Conservation (phyloP, 2,797 vertebrate species). For the Lemur catta region DNA sequence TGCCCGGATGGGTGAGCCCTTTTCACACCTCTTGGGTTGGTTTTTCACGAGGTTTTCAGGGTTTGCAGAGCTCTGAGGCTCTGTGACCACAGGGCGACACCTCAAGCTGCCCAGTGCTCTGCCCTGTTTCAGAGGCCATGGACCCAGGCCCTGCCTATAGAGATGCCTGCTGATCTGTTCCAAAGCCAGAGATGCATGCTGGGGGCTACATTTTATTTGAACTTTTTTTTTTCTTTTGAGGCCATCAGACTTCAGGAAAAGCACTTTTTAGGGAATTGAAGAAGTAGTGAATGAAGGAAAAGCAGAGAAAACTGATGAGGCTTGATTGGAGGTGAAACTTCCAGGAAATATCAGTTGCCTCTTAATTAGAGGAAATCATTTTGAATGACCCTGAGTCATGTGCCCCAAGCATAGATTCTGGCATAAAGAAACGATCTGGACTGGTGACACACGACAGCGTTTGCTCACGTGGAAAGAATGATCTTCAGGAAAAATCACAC, state of each 20-base stretch:
- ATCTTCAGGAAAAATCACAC: conserved; percentile 70
- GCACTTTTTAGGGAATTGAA: neutral
- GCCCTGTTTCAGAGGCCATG: neutral
- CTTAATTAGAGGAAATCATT: neutral
- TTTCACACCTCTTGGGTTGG: neutral
- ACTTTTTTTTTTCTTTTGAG: neutral
- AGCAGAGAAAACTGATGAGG: neutral
- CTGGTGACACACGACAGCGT: conserved; percentile 25
- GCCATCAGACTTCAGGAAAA: neutral
- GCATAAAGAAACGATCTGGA: neutral
- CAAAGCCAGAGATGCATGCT: neutral
- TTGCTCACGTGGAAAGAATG: conserved; percentile 71
- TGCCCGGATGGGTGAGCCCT: neutral
- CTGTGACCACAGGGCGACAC: neutral
- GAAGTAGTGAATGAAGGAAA: neutral
- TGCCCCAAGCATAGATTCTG: neutral
- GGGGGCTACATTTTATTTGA: neutral
- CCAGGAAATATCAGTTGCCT: neutral
- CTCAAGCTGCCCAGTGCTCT: neutral
- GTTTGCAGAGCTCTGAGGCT: neutral
- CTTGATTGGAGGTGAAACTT: neutral
- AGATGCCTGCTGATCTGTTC: neutral
- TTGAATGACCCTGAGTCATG: neutral
- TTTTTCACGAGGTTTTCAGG: neutral
- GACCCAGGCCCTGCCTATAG: fast-evolving